These are phyloP conservation scores for Avahi laniger DNA, from an alignment of 2,797 vertebrate genomes.

Conservation along the genomic window DNA sequence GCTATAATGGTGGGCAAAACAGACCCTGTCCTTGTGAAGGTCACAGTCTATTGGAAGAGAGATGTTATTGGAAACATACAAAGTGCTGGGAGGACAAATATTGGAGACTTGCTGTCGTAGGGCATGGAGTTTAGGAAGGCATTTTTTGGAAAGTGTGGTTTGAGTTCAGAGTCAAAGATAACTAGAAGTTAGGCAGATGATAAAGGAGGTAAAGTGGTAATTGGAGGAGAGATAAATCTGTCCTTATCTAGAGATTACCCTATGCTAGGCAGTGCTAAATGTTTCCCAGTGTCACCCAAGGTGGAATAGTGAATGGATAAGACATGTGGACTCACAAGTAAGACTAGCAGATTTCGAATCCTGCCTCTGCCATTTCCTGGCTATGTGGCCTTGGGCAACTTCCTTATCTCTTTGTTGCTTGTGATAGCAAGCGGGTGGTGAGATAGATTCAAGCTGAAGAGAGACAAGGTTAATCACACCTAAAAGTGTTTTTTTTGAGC, in stretches of 20 bases:
- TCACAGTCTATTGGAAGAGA: not conserved
- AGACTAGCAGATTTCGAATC: not conserved
- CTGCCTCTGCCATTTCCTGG: not conserved
- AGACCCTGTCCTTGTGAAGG: not conserved
- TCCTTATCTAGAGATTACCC: not conserved
- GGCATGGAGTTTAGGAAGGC: not conserved
- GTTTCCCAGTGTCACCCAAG: not conserved
- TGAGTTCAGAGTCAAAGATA: not conserved
- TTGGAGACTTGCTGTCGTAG: not conserved
- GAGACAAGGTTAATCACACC: not conserved
- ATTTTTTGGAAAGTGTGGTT: not conserved
- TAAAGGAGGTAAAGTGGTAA: not conserved
- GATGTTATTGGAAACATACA: not conserved
- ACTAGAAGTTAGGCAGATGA: not conserved
- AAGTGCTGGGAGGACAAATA: not conserved
- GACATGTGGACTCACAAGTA: not conserved
- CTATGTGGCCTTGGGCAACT: not conserved
- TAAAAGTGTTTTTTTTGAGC: not conserved
- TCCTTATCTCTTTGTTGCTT: not conserved
- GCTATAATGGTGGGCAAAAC: accelerated
- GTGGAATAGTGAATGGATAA: not conserved
- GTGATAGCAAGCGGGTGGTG: not conserved
- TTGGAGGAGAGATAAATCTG: not conserved
- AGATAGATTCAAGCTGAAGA: not conserved
- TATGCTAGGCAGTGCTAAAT: not conserved